phyloP scores from a whole-genome alignment of 2,888 invertebrate genomes.

The Cerastoderma edule region DNA sequence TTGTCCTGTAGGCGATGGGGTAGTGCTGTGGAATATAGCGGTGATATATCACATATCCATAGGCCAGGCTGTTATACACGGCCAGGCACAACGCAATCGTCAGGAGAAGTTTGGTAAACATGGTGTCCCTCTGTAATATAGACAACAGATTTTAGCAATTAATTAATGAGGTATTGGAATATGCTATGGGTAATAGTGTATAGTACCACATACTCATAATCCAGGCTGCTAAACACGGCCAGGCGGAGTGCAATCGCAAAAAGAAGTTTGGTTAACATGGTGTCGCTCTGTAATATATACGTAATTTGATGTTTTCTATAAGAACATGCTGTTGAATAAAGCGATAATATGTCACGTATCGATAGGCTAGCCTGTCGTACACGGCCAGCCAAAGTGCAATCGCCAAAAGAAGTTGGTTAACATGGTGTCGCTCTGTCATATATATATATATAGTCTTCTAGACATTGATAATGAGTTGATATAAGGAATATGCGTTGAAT shows the following conservation, averaged over 20 bases:
- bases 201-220: slow-evolving; percentile 14
- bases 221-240: slow-evolving; percentile 3
- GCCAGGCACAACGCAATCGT: background rate
- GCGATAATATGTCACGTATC: slow-evolving; percentile 20
- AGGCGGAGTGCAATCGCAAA: background rate
- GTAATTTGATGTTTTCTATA: too few species aligned
- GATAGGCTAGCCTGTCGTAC: background rate
- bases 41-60: slow-evolving; percentile 28
- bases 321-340: slow-evolving; percentile 8
- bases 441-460: too few species aligned
- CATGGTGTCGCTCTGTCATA: too few species aligned
- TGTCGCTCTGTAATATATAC: too few species aligned
- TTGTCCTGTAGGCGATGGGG: slow-evolving; percentile 20
- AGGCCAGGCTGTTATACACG: background rate
- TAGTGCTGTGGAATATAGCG: slow-evolving; percentile 2
- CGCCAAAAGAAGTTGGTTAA: slow-evolving; percentile 1
- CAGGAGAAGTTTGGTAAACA: slow-evolving; percentile 17
- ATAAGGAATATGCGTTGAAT: slow-evolving; percentile 13
- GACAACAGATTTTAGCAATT: too few species aligned
- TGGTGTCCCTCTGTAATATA: too few species aligned
- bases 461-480: too few species aligned
- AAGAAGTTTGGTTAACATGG: slow-evolving; percentile 19
- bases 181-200: slow-evolving; percentile 15
- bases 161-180: too few species aligned
- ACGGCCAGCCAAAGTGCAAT: background rate